Evolutionary conservation across 2,797 vertebrate species (phyloP).

Genomic region (Parambassis ranga): DNA sequence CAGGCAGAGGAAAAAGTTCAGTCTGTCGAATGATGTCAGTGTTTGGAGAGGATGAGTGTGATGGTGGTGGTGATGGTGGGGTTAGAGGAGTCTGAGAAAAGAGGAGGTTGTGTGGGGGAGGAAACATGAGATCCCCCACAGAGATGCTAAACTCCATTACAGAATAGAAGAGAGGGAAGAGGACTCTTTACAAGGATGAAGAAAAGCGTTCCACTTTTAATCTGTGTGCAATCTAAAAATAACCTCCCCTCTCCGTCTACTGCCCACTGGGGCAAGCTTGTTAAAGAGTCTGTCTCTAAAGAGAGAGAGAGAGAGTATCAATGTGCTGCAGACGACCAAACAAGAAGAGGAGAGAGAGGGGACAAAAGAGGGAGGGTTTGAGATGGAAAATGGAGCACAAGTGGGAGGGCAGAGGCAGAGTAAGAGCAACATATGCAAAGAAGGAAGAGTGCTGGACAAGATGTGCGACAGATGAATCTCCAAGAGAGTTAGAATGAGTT

Average conservation of each 20-base stretch:
- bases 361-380: constrained; percentile 50
- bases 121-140: constrained; percentile 73
- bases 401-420: constrained; percentile 48
- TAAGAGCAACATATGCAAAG: constrained; percentile 32
- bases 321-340: constrained; percentile 49
- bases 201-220: constrained; percentile 77
- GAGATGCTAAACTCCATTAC: constrained; percentile 72
- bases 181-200: constrained; percentile 74
- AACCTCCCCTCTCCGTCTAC: constrained; percentile 62
- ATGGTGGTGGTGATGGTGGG: constrained; percentile 21
- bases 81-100: constrained; percentile 57
- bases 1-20: constrained; percentile 64
- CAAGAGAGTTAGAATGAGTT: constrained; percentile 45
- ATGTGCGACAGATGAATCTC: constrained; percentile 44
- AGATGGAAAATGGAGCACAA: constrained; percentile 51
- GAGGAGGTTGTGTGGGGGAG: constrained; percentile 58
- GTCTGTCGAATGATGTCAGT: constrained; percentile 75
- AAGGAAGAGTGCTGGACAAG: constrained; percentile 36
- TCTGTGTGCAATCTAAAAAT: constrained; percentile 79
- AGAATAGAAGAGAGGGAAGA: constrained; percentile 58
- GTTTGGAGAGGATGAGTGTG: constrained; percentile 73
- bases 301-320: constrained; percentile 36
- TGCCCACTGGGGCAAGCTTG: constrained; percentile 76
- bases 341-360: constrained; percentile 39
- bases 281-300: constrained; percentile 76